Conservation (phyloP, 2,797 vertebrate genomes). For the Staurois parvus region DNA sequence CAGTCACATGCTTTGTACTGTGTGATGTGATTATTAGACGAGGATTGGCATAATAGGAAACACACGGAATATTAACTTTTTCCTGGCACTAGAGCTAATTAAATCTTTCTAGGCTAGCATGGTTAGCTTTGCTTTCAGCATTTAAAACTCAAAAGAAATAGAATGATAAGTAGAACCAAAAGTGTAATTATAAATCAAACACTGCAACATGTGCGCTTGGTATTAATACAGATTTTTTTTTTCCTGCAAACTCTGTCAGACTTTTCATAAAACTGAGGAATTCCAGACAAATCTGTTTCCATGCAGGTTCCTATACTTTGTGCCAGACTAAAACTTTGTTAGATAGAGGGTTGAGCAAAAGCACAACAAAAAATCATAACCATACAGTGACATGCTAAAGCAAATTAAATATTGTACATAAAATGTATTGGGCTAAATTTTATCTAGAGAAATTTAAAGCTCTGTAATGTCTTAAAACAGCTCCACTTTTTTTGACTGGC, state of each 20-base stretch:
- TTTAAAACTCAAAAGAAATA: constrained; percentile 6
- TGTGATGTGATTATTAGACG: background rate
- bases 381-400: constrained; percentile 64
- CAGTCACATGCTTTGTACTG: background rate
- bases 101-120: background rate
- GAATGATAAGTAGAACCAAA: constrained; percentile 24
- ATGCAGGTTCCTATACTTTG: constrained; percentile 48
- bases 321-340: constrained; percentile 35
- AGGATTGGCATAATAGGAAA: background rate
- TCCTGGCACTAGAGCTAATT: background rate
- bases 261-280: constrained; percentile 60
- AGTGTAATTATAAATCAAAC: constrained; percentile 61
- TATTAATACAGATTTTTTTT: constrained; percentile 45
- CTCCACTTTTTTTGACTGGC: no score
- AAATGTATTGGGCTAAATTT: constrained; percentile 54
- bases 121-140: background rate
- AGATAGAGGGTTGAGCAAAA: constrained; percentile 53
- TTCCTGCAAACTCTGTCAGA: constrained; percentile 50
- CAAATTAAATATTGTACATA: constrained; percentile 61
- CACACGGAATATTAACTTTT: background rate
- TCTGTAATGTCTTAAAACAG: background rate
- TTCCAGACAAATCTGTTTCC: constrained; percentile 65
- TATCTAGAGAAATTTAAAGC: background rate
- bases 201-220: constrained; percentile 52
- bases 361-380: constrained; percentile 22